Evolutionary conservation across 2,797 vertebrate species (phyloP).

Genomic region (Dallia pectoralis): DNA sequence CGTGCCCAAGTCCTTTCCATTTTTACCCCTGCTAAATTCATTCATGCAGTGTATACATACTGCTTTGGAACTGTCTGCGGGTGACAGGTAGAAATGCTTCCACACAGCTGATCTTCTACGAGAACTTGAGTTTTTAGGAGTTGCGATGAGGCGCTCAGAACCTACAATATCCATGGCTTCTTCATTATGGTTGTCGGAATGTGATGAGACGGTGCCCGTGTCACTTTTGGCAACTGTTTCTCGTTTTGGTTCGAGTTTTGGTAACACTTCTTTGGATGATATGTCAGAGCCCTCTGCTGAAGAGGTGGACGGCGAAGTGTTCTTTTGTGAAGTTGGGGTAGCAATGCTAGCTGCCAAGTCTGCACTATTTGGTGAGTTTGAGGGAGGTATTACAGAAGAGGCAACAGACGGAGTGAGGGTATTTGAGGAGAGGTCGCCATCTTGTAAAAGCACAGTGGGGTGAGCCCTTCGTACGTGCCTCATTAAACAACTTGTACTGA

Average conservation of each 20-base stretch:
- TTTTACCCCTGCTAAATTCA: slow-evolving; percentile 96
- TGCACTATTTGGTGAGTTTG: slow-evolving; percentile 81
- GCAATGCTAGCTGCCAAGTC: slow-evolving; percentile 68
- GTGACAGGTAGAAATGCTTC: slow-evolving; percentile 98
- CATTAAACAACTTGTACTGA: slow-evolving; percentile 99
- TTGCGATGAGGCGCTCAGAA: slow-evolving; percentile 75
- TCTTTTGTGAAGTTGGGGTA: slow-evolving; percentile 68
- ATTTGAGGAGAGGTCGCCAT: slow-evolving; percentile 74
- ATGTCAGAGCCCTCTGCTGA: slow-evolving; percentile 79
- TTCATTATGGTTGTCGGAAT: slow-evolving; percentile 76
- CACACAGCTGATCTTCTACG: slow-evolving; percentile 93
- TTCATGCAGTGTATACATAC: slow-evolving; percentile 98
- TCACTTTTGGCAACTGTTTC: slow-evolving; percentile 78
- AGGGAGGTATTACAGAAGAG: slow-evolving; percentile 77
- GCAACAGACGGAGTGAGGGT: slow-evolving; percentile 63
- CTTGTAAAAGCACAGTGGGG: slow-evolving; percentile 87
- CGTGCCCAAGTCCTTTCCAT: slow-evolving; percentile 94
- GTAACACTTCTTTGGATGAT: slow-evolving; percentile 82
- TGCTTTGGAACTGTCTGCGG: slow-evolving; percentile 94
- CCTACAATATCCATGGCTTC: slow-evolving; percentile 75
- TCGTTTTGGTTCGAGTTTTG: slow-evolving; percentile 78
- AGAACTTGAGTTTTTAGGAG: slow-evolving; percentile 86
- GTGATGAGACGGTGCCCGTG: slow-evolving; percentile 64
- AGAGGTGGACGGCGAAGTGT: slow-evolving; percentile 80
- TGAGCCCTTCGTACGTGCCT: slow-evolving; percentile 95